Conservation (phyloP, 2,797 vertebrate species). For the Poliocrania exsul region DNA sequence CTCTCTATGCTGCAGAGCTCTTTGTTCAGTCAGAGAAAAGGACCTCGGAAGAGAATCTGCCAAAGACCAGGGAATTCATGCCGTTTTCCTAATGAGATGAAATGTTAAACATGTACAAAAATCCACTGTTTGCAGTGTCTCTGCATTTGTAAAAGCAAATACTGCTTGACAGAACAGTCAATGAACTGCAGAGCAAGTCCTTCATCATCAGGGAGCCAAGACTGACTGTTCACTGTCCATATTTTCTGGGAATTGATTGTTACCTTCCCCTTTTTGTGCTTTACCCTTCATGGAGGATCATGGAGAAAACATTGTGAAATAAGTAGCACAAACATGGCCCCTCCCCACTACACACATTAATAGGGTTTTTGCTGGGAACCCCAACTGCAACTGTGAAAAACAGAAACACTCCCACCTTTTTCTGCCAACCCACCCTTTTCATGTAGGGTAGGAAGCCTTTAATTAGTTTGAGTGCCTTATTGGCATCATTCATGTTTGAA, state of each 20-base stretch:
- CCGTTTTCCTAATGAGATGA: not conserved
- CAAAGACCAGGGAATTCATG: not conserved
- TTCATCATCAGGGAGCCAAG: not conserved
- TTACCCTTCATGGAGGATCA: not conserved
- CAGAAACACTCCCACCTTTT: not conserved
- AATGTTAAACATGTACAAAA: rapidly evolving
- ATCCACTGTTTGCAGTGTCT: not conserved
- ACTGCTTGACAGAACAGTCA: not conserved
- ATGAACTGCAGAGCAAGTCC: not conserved
- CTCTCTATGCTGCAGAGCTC: not conserved
- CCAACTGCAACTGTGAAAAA: not conserved
- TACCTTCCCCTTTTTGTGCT: not conserved
- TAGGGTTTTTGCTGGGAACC: not conserved
- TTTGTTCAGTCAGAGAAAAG: not conserved
- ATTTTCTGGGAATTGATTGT: not conserved
- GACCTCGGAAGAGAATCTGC: not conserved
- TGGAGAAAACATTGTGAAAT: not conserved
- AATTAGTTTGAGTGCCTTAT: not conserved
- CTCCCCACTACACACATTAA: not conserved
- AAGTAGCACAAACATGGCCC: not conserved
- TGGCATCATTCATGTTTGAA: not conserved
- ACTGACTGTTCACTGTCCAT: not conserved
- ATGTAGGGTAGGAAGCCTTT: not conserved
- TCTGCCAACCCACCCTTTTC: not conserved
- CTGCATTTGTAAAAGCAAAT: not conserved